These are phyloP conservation scores for Agraylea sexmaculata DNA, from an alignment of 1,140 invertebrate genomes.

Conservation along the genomic window DNA sequence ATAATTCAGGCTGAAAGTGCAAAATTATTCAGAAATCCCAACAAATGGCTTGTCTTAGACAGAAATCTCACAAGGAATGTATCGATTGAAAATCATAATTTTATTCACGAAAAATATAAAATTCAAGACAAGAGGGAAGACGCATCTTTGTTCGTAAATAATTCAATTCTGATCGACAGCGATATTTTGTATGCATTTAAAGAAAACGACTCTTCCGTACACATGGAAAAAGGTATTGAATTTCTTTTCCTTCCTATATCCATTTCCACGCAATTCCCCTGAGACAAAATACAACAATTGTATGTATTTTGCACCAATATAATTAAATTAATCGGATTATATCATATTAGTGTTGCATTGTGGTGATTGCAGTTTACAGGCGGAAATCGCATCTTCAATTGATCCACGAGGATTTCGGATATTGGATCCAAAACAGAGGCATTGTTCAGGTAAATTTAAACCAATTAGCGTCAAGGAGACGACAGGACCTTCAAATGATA, in stretches of 20 bases:
- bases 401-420: conserved; percentile 24
- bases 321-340: not conserved
- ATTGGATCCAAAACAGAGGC: conserved; percentile 24
- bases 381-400: conserved; percentile 20
- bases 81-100: not conserved
- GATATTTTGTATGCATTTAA: conserved; percentile 1
- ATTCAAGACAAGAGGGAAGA: too few relatives aligned
- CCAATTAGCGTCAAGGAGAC: conserved; percentile 23
- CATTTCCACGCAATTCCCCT: too few relatives aligned
- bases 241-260: too few relatives aligned
- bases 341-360: not conserved
- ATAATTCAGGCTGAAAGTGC: conserved; percentile 9
- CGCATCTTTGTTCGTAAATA: not conserved
- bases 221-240: too few relatives aligned
- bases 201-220: too few relatives aligned
- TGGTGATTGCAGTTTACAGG: conserved; percentile 27
- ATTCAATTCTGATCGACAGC: conserved; percentile 2
- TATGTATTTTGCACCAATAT: not conserved
- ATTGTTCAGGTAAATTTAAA: conserved; percentile 21
- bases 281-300: not conserved
- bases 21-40: conserved; percentile 9
- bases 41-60: conserved; percentile 10
- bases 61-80: too few relatives aligned
- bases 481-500: conserved; percentile 38
- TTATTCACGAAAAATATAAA: too few relatives aligned